These are phyloP conservation scores for Jordanella pulchra DNA, from an alignment of 2,797 vertebrate genomes.

Conservation along the genomic window DNA sequence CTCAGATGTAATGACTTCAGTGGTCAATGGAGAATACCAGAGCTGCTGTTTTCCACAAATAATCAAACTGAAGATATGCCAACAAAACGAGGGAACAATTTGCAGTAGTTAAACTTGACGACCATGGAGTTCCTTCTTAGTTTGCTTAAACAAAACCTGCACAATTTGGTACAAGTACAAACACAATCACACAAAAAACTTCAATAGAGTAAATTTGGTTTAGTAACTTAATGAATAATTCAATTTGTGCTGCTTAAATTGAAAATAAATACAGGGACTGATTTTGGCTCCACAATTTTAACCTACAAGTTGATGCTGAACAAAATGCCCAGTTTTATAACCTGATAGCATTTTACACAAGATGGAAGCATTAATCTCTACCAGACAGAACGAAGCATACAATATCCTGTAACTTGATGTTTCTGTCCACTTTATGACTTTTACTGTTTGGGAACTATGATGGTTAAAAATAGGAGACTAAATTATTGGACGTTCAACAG, in stretches of 20 bases:
- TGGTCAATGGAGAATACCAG: conserved; percentile 49
- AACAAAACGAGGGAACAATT: neutral
- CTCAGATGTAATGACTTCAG: conserved; percentile 40
- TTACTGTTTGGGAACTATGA: too few species aligned
- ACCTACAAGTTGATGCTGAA: too few species aligned
- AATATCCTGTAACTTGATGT: too few species aligned
- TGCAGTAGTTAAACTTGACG: conserved; percentile 1
- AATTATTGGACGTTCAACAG: too few species aligned
- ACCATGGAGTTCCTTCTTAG: neutral
- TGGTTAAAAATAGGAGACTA: too few species aligned
- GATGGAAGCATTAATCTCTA: neutral
- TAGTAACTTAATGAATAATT: too few species aligned
- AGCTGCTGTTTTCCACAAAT: neutral
- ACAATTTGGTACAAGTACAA: neutral
- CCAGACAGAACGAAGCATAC: too few species aligned
- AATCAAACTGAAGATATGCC: conserved; percentile 5
- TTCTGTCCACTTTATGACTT: too few species aligned
- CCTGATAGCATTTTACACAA: neutral
- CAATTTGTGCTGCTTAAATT: too few species aligned
- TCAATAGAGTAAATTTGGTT: too few species aligned
- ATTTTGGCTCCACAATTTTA: too few species aligned
- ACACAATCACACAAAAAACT: neutral
- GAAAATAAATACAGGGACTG: too few species aligned
- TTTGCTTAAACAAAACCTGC: neutral
- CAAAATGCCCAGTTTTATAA: neutral